Percentiles rank a stretch among this genome's conserved stretches.
Conservation (phyloP, 2,888 invertebrate genomes). For the Leptothorax acervorum region DNA sequence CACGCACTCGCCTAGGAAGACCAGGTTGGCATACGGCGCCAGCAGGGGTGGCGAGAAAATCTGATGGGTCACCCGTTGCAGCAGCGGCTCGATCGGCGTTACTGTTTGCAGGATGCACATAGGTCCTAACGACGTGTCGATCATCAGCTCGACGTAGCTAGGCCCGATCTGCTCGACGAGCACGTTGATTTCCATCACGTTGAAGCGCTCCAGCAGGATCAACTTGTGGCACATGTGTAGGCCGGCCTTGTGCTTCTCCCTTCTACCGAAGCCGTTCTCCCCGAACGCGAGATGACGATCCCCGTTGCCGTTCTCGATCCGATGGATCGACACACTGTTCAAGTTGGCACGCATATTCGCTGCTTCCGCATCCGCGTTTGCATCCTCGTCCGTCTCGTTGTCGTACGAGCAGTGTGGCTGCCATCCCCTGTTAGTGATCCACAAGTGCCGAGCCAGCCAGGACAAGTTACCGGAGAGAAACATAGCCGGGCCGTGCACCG, state of each 20-base stretch:
- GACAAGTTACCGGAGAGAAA: conserved; percentile 70
- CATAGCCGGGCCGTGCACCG: conserved; percentile 90
- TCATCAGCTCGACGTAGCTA: conserved; percentile 90
- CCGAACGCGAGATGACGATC: not conserved
- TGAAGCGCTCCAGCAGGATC: conserved; percentile 87
- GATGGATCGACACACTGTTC: conserved; percentile 14
- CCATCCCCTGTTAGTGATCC: conserved; percentile 86
- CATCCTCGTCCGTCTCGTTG: not conserved
- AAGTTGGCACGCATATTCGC: not conserved
- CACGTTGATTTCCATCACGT: conserved; percentile 88
- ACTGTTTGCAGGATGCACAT: conserved; percentile 91
- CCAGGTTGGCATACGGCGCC: conserved; percentile 89
- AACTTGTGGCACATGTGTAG: conserved; percentile 89
- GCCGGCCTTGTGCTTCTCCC: conserved; percentile 88
- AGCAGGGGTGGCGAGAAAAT: conserved; percentile 89
- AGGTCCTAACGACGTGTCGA: conserved; percentile 88
- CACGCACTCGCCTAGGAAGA: conserved; percentile 90
- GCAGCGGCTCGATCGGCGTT: conserved; percentile 91
- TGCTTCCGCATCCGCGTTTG: not conserved
- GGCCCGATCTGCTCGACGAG: conserved; percentile 90
- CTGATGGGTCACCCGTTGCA: conserved; percentile 92
- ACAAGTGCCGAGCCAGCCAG: conserved; percentile 82
- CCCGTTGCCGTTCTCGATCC: not conserved
- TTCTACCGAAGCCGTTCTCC: conserved; percentile 19
- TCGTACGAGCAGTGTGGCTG: conserved; percentile 79